These are phyloP conservation scores for Neomonachus schauinslandi DNA, from an alignment of 2,113 vertebrate species.

Conservation along the genomic window DNA sequence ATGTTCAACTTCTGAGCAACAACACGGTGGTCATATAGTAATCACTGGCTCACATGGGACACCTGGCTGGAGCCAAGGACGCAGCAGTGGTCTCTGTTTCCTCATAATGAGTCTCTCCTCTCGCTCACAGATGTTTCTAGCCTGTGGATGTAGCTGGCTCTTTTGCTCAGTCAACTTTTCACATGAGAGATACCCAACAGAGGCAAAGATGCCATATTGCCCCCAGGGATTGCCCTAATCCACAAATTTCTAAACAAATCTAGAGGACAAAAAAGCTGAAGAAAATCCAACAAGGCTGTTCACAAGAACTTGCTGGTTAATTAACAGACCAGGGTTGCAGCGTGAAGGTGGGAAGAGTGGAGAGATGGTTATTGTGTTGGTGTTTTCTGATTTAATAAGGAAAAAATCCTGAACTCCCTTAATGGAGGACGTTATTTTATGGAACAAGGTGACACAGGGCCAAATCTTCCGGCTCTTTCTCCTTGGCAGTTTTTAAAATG, in stretches of 20 bases:
- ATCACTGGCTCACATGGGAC: not conserved
- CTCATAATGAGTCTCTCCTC: not conserved
- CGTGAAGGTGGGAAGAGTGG: fast-evolving
- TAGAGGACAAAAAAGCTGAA: not conserved
- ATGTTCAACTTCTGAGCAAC: not conserved
- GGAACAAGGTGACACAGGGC: not conserved
- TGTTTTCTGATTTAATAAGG: not conserved
- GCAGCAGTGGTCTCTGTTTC: fast-evolving
- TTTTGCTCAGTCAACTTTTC: not conserved
- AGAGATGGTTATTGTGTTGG: fast-evolving
- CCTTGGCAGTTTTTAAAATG: not conserved
- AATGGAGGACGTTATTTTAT: not conserved
- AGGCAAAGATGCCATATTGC: fast-evolving
- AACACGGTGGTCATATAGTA: fast-evolving
- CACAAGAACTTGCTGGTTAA: not conserved
- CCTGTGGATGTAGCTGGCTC: not conserved
- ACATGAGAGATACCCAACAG: fast-evolving
- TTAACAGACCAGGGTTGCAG: not conserved
- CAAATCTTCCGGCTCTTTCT: not conserved
- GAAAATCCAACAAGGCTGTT: not conserved
- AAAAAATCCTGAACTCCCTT: not conserved
- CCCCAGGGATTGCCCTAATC: fast-evolving
- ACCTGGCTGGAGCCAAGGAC: no score
- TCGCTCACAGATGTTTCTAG: not conserved
- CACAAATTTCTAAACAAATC: not conserved